phyloP scores from a whole-genome alignment of 2,888 invertebrate genomes.

The Caenorhabditis panamensis region DNA sequence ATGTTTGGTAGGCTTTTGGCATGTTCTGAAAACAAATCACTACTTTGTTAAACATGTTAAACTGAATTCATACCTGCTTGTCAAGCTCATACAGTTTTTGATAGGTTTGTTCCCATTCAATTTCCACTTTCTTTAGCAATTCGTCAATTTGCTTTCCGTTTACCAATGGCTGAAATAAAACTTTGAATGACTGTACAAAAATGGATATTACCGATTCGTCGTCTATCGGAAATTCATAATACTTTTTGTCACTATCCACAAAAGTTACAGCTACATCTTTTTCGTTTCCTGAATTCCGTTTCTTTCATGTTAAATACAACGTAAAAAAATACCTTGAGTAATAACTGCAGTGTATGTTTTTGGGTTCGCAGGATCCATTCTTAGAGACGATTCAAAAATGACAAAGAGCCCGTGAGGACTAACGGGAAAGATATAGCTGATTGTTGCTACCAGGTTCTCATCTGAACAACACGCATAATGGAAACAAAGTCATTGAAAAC shows the following conservation, averaged over 20 bases:
- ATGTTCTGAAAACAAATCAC: constrained; percentile 20
- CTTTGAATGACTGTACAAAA: neutral
- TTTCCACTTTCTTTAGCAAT: neutral
- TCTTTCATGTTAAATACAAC: too few relatives aligned
- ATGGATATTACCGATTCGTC: neutral
- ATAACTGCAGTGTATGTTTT: neutral
- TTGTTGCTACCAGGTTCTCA: neutral
- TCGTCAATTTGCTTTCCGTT: neutral
- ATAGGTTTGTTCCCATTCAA: neutral
- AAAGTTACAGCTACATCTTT: neutral
- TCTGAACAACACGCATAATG: too few relatives aligned
- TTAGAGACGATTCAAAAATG: neutral
- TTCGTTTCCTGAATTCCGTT: neutral
- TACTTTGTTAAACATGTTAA: too few relatives aligned
- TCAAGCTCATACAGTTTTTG: constrained; percentile 1
- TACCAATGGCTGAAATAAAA: neutral
- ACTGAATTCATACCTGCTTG: neutral
- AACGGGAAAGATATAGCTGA: neutral
- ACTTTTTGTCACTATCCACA: neutral
- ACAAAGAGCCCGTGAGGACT: neutral
- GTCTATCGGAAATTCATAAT: neutral
- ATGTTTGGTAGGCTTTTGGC: constrained; percentile 32
- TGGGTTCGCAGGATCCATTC: neutral
- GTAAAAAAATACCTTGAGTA: neutral
- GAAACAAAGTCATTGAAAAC: neutral